Conservation (phyloP, 2,113 vertebrate genomes). For the Lasiurus borealis region DNA sequence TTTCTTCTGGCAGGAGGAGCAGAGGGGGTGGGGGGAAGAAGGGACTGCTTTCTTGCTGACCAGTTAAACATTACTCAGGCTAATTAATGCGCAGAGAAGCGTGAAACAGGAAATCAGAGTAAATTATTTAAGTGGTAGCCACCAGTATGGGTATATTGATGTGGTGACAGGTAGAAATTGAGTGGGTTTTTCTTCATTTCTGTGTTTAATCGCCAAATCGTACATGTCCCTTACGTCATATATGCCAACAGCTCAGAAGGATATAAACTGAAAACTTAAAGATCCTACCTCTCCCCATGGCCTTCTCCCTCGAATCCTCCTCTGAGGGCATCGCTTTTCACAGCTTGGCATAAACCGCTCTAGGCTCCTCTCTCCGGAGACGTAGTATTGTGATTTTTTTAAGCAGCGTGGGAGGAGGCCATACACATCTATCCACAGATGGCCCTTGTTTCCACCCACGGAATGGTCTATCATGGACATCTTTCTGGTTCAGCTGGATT, state of each 20-base stretch:
- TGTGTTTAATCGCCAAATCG: not conserved
- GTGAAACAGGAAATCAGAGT: constrained; percentile 33
- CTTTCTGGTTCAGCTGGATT: not conserved
- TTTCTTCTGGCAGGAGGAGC: not conserved
- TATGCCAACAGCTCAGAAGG: not conserved
- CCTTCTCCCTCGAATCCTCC: not conserved
- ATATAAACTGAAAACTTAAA: not conserved
- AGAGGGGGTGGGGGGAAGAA: not conserved
- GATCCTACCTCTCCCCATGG: not conserved
- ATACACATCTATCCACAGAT: not conserved
- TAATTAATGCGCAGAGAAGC: not conserved
- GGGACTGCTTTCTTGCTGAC: not conserved
- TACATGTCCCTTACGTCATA: not conserved
- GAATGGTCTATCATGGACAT: not conserved
- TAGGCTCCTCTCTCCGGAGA: not conserved
- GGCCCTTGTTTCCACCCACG: not conserved
- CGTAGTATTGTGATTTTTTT: not conserved
- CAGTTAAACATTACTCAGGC: not conserved
- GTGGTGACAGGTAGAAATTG: not conserved
- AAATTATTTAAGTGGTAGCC: constrained; percentile 39
- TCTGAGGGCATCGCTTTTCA: not conserved
- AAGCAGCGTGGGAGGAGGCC: not conserved
- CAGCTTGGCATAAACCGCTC: not conserved
- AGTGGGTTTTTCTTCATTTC: not conserved
- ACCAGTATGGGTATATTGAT: not conserved